Percentiles rank a stretch among this genome's conserved stretches.
Conservation (phyloP, 1,140 invertebrate species). For the Meteorus sp. region DNA sequence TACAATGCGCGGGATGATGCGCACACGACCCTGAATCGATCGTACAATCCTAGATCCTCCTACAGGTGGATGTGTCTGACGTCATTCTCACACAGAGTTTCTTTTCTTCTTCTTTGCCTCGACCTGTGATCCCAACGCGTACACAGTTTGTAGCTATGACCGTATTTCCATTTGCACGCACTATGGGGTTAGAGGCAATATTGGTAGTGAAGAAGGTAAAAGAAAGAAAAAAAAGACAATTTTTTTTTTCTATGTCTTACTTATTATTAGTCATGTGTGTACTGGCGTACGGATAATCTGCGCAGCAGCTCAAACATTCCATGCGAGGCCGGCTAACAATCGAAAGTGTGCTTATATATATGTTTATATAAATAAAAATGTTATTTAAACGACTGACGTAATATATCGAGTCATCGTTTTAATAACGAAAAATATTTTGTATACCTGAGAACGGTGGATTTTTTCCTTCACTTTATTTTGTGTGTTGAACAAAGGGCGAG, state of each 20-base stretch:
- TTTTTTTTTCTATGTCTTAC: background rate
- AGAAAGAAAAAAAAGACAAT: background rate
- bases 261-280: constrained; percentile 1
- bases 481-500: no score
- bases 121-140: constrained; percentile 14
- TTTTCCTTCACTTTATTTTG: no score
- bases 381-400: background rate
- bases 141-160: constrained; percentile 16
- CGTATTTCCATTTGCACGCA: constrained; percentile 17
- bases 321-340: background rate
- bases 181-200: background rate
- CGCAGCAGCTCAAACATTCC: background rate
- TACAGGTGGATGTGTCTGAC: constrained; percentile 16
- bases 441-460: no score
- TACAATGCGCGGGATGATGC: background rate
- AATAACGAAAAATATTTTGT: no score
- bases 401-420: background rate
- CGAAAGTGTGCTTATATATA: no score
- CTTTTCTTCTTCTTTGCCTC: constrained; percentile 13
- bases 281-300: background rate
- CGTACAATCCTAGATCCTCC: constrained; percentile 19
- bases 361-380: no score
- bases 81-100: constrained; percentile 12
- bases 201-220: no score
- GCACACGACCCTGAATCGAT: constrained; percentile 9